phyloP scores from a whole-genome alignment of 1,140 invertebrate genomes.

The Calliphora vicina region DNA sequence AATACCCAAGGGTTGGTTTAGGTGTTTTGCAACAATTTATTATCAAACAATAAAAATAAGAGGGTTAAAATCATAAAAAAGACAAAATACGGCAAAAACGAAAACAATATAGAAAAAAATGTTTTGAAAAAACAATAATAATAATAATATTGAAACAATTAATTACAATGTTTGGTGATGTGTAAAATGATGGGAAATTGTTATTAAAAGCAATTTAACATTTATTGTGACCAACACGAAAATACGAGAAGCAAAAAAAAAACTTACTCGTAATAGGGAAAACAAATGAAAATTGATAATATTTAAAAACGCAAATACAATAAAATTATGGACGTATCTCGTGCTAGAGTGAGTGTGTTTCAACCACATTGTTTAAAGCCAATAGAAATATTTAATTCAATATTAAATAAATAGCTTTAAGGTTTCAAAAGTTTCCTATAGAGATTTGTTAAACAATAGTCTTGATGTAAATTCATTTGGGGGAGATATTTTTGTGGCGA shows the following conservation, averaged over 20 bases:
- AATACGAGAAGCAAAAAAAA: no score
- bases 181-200: not conserved
- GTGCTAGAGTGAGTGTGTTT: no score
- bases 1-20: not conserved
- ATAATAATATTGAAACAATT: not conserved
- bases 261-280: no score
- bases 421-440: no score
- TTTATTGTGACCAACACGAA: not conserved
- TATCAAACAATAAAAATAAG: slow-evolving; percentile 2
- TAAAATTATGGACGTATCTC: not conserved
- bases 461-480: no score
- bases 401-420: no score
- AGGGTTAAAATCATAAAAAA: not conserved
- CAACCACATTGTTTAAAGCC: no score
- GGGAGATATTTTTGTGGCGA: no score
- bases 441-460: no score
- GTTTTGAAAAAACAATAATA: not conserved
- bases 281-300: not conserved
- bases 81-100: no score
- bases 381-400: no score
- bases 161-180: not conserved
- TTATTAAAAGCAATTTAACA: not conserved
- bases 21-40: not conserved
- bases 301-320: not conserved
- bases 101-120: no score